Conservation (phyloP, 1,140 invertebrate species). For the Temnothorax curvispinosus region DNA sequence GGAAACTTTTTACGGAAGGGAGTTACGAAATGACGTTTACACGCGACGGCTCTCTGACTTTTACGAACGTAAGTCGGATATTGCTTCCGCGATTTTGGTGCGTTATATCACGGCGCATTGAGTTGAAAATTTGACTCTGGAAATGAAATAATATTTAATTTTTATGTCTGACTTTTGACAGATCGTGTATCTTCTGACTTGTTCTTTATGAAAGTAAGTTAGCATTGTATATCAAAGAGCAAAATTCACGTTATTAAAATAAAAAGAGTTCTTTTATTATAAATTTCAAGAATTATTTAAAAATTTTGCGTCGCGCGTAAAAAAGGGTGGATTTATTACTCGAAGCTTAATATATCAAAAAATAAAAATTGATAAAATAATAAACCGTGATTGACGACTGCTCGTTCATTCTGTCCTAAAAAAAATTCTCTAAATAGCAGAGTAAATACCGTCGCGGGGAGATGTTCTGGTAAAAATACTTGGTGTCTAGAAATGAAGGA, state of each 20-base stretch:
- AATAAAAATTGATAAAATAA: neutral
- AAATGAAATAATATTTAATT: conserved; percentile 30
- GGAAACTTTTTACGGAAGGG: conserved; percentile 39
- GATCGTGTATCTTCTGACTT: neutral
- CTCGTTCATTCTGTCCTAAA: neutral
- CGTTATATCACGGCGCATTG: neutral
- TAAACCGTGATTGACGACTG: neutral
- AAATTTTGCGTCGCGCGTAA: neutral
- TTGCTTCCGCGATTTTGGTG: conserved; percentile 29
- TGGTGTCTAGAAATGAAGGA: neutral
- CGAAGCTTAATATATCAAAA: neutral
- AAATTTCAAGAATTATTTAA: neutral
- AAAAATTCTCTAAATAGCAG: neutral
- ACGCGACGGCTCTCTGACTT: conserved; percentile 51
- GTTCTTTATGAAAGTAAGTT: conserved; percentile 7
- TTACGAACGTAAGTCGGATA: conserved; percentile 36
- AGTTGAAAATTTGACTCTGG: conserved; percentile 7
- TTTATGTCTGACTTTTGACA: neutral
- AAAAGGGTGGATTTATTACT: neutral
- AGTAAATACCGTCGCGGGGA: neutral
- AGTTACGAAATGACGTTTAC: conserved; percentile 44
- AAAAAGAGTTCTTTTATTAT: neutral
- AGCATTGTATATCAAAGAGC: too few relatives aligned
- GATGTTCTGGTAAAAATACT: neutral
- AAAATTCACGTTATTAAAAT: neutral